Evolutionary conservation across 2,113 vertebrate species (phyloP).

Genomic region (Anhinga anhinga): DNA sequence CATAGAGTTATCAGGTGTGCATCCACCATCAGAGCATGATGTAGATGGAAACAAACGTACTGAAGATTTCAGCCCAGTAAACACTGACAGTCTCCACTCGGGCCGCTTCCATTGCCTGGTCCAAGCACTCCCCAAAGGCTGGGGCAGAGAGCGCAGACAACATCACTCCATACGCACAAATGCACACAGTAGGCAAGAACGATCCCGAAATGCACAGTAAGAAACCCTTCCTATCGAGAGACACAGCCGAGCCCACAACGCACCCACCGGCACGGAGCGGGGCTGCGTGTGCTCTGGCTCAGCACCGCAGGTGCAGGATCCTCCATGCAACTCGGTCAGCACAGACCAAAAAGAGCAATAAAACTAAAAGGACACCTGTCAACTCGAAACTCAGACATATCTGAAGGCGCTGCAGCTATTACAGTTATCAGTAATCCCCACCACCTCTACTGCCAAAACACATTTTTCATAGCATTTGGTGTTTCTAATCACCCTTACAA

Average conservation of each 20-base stretch:
- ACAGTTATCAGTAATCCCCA: background rate
- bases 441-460: background rate
- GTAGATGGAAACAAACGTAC: no score
- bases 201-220: background rate
- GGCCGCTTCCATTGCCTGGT: background rate
- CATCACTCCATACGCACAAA: rapidly evolving
- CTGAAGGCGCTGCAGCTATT: background rate
- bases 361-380: background rate
- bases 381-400: background rate
- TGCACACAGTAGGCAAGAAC: background rate
- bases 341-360: background rate
- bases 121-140: background rate
- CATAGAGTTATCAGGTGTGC: background rate
- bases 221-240: background rate
- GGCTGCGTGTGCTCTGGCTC: background rate
- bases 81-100: rapidly evolving
- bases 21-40: no score
- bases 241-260: rapidly evolving
- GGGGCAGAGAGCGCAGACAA: background rate
- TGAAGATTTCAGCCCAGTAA: background rate
- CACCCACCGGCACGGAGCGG: background rate
- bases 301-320: background rate
- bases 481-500: background rate
- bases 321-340: background rate
- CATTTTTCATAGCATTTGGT: background rate